phyloP scores from a whole-genome alignment of 2,797 vertebrate genomes.

The Urophycis tenuis region DNA sequence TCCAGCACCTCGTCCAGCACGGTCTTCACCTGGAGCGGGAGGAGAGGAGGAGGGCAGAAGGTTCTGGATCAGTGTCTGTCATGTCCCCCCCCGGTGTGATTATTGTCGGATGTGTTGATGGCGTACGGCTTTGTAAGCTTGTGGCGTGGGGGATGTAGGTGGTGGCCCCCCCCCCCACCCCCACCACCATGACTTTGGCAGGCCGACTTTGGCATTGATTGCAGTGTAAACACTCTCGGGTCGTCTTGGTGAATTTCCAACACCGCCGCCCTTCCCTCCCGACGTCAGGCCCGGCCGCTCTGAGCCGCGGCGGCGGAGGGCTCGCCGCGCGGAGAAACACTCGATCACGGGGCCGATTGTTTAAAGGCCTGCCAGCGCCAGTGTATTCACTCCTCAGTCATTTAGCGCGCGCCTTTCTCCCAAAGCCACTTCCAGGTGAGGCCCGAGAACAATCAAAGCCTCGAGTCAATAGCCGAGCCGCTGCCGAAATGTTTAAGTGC shows the following conservation, averaged over 20 bases:
- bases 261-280: neutral
- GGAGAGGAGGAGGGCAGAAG: neutral
- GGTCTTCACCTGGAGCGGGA: constrained; percentile 66
- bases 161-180: too few relatives aligned
- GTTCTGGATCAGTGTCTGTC: too few relatives aligned
- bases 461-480: neutral
- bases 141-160: too few relatives aligned
- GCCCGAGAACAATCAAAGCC: neutral
- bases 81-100: too few relatives aligned
- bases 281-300: neutral
- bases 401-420: neutral
- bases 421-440: neutral
- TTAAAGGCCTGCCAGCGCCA: neutral
- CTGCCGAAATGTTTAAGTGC: neutral
- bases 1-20: constrained; percentile 71
- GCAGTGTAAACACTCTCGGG: neutral
- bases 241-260: neutral
- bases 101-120: too few relatives aligned
- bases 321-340: neutral
- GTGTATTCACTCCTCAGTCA: neutral
- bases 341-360: neutral
- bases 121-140: neutral
- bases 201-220: neutral
- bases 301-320: neutral
- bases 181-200: too few relatives aligned